Evolutionary conservation across 2,797 vertebrate species (phyloP).

Genomic region (Odontamblyopus lacepedii): DNA sequence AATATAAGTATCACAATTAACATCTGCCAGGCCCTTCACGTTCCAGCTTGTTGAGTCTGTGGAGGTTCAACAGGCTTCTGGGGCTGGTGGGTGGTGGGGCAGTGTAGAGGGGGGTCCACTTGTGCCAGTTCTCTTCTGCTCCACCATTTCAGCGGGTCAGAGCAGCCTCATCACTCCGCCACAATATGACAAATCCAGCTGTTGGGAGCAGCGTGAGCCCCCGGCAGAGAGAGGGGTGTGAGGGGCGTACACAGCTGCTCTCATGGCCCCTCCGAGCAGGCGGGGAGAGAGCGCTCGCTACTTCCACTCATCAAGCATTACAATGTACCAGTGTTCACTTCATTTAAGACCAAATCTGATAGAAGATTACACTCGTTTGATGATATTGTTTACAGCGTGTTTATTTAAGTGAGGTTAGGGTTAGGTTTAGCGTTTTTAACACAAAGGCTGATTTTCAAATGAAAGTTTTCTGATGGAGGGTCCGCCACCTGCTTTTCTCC

Average conservation of each 20-base stretch:
- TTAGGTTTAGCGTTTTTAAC: too few relatives aligned
- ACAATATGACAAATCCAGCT: slow-evolving; percentile 59
- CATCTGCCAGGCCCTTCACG: slow-evolving; percentile 9
- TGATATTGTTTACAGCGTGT: too few relatives aligned
- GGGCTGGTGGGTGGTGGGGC: neutral
- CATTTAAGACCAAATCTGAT: neutral
- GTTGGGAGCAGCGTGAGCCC: slow-evolving; percentile 41
- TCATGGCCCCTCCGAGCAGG: slow-evolving; percentile 46
- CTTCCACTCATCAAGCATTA: neutral
- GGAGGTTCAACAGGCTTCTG: slow-evolving; percentile 2
- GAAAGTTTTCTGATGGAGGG: too few relatives aligned
- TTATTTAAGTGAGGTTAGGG: too few relatives aligned
- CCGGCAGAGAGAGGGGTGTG: slow-evolving; percentile 21
- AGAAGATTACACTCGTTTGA: neutral
- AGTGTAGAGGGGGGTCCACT: slow-evolving; percentile 39
- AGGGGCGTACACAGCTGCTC: slow-evolving; percentile 37
- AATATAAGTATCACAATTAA: slow-evolving; percentile 10
- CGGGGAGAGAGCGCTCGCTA: slow-evolving; percentile 10
- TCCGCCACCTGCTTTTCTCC: too few relatives aligned
- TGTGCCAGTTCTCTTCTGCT: slow-evolving; percentile 22
- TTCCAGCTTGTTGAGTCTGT: slow-evolving; percentile 47
- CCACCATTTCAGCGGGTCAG: slow-evolving; percentile 46
- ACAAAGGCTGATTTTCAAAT: too few relatives aligned
- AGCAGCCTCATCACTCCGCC: slow-evolving; percentile 19
- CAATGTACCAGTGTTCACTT: neutral